Percentiles rank a stretch among this genome's conserved stretches.
phyloP scores from a whole-genome alignment of 2,113 vertebrate genomes.

The Acanthochromis polyacanthus region DNA sequence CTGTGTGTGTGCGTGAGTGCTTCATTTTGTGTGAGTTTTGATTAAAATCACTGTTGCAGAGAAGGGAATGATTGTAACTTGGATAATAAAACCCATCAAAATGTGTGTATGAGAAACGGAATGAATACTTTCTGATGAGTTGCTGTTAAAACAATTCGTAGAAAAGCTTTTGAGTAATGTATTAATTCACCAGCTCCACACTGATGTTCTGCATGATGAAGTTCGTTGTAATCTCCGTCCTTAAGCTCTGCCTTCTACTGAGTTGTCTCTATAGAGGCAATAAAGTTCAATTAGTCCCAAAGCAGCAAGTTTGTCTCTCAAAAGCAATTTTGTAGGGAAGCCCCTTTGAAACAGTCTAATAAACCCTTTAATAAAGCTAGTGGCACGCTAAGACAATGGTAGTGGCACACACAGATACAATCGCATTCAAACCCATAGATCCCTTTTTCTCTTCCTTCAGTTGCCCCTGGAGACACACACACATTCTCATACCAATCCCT shows the following conservation, averaged over 20 bases:
- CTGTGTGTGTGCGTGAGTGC: not conserved
- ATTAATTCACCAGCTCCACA: conserved; percentile 24
- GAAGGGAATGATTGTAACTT: conserved; percentile 10
- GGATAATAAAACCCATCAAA: conserved; percentile 15
- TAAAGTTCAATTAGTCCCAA: conserved; percentile 57
- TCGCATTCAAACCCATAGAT: conserved; percentile 3
- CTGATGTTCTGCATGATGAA: conserved; percentile 45
- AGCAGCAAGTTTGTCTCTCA: conserved; percentile 55
- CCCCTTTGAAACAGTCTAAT: conserved; percentile 49
- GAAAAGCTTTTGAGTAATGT: conserved; percentile 6
- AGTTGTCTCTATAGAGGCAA: conserved; percentile 39
- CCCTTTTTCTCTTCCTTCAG: conserved; percentile 13
- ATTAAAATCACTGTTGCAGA: conserved; percentile 3
- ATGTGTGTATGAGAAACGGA: not conserved
- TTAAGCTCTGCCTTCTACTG: conserved; percentile 35
- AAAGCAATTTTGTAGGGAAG: conserved; percentile 56
- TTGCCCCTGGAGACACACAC: not conserved
- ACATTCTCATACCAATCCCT: not conserved
- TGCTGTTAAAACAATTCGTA: conserved; percentile 9
- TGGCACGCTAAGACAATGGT: conserved; percentile 28
- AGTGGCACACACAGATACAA: conserved; percentile 5
- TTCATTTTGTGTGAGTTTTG: conserved; percentile 14
- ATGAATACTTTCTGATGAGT: not conserved
- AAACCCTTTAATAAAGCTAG: conserved; percentile 60
- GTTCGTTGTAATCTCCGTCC: conserved; percentile 8